These are phyloP conservation scores for Mastomys natalensis DNA, from an alignment of 2,113 vertebrate genomes.

Conservation along the genomic window DNA sequence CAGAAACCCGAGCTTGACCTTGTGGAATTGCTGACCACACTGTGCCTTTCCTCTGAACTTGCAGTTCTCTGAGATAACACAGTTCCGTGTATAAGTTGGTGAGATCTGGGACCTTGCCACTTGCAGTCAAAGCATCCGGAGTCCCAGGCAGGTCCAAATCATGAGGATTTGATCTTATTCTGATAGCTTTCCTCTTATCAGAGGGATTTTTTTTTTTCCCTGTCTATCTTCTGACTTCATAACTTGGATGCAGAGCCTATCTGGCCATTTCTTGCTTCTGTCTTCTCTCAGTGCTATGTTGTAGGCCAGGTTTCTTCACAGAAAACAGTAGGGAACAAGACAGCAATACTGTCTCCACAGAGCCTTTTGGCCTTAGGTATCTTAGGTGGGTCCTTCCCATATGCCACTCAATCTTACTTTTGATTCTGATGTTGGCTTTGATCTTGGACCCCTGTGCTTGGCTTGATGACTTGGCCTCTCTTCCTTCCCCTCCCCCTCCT, in stretches of 20 bases:
- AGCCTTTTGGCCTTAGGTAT: neutral
- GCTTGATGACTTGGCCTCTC: neutral
- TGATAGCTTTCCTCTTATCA: slow-evolving; percentile 35
- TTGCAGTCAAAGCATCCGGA: slow-evolving; percentile 29
- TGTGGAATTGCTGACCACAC: slow-evolving; percentile 54
- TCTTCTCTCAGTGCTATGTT: neutral
- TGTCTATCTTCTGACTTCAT: slow-evolving; percentile 39
- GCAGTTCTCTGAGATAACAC: slow-evolving; percentile 61
- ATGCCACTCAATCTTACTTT: neutral
- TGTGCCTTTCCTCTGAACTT: slow-evolving; percentile 67
- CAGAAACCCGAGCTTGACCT: slow-evolving; percentile 55
- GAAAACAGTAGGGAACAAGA: neutral
- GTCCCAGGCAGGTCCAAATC: neutral
- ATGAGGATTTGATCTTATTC: slow-evolving; percentile 45
- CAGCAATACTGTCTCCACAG: neutral
- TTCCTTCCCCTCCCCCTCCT: neutral
- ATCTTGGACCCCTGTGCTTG: slow-evolving; percentile 6
- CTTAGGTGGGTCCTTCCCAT: neutral
- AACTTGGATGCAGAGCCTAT: slow-evolving; percentile 4
- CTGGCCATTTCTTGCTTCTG: neutral
- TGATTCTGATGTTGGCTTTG: slow-evolving; percentile 43
- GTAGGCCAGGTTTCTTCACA: slow-evolving; percentile 22
- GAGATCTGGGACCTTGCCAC: slow-evolving; percentile 47
- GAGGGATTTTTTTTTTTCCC: neutral
- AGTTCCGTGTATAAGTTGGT: slow-evolving; percentile 54